Base-by-base conservation (phyloP, 2,797 vertebrate genomes). In the Hephaestus fuliginosus region DNA sequence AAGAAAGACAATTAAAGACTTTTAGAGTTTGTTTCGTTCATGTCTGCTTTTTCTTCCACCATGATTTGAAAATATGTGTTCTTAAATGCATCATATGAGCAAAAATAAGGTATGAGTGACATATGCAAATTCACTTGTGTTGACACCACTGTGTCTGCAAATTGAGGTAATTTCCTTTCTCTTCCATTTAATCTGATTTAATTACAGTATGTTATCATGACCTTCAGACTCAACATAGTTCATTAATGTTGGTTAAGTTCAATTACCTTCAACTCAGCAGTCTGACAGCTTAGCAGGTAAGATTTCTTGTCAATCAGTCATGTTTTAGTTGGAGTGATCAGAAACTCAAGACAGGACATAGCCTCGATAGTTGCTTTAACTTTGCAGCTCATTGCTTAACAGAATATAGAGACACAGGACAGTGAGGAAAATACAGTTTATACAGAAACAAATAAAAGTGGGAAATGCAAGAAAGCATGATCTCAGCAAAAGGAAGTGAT, bases 401-500 rank as follows among this genome's bases (percentile, higher is more conserved):
- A 28, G 18, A 30, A 30, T 46, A 39, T 15, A 56, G 39, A 64
- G 11, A 41, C 49, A 20, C 18, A 20, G 18, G n/a, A 56, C 30
- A 15, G 2, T 36, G 18, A 60, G 5, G 3, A 7, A 61, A 61
- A 55, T 20, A 15, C 4, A 61, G 48, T 46, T 64, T 70, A 61
- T 55, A 73, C 14, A 70, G n/a, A 77, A 44, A 69, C 57, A 65
- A 81, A 70, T 22, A 14, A 64, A 56, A 62, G 33, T 44, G 11
- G 28, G 13, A 49, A 73, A 41, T 58, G 3, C 39, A n/a, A n/a
- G 74, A 82, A 68, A 36, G 4, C 39, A 74, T 36, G 20, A 75
- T 49, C 43, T 81, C 57, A 80, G 78, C 78, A 81, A 73, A 75
- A 69, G 7, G 11, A 77, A 58, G 63, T 22, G 63, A 77, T 73